These are phyloP conservation scores for Acanthococcus lagerstroemiae DNA, from an alignment of 2,888 invertebrate genomes.

Conservation along the genomic window DNA sequence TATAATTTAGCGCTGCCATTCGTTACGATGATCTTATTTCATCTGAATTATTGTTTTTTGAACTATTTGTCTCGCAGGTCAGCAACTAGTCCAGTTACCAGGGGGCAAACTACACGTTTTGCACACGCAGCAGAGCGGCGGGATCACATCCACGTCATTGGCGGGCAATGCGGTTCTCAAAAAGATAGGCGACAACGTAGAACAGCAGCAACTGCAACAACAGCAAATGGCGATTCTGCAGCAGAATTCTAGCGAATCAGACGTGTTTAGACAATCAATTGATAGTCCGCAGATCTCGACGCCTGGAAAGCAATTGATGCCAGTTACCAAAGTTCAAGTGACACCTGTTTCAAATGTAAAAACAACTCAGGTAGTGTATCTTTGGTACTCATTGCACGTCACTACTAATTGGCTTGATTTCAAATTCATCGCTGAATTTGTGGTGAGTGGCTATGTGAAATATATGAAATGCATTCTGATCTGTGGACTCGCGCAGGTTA, in stretches of 20 bases:
- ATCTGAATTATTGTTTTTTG: too few species aligned
- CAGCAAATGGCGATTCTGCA: not conserved
- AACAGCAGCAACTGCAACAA: not conserved
- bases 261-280: too few species aligned
- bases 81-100: constrained; percentile 83
- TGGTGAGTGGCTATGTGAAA: too few species aligned
- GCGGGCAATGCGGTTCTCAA: constrained; percentile 16
- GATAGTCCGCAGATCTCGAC: too few species aligned
- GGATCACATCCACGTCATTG: constrained; percentile 13
- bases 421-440: too few species aligned
- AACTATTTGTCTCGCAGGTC: constrained; percentile 49
- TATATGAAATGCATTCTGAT: too few species aligned
- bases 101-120: constrained; percentile 81
- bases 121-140: constrained; percentile 17
- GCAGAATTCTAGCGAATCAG: too few species aligned
- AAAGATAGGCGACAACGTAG: not conserved
- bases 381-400: not conserved
- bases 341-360: not conserved
- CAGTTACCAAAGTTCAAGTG: constrained; percentile 16
- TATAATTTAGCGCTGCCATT: too few species aligned
- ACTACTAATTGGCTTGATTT: not conserved
- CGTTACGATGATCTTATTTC: too few species aligned
- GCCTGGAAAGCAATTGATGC: not conserved
- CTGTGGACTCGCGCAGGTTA: not conserved
- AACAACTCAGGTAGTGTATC: not conserved